Percentiles rank a stretch among this genome's conserved stretches.
phyloP scores from a whole-genome alignment of 2,888 invertebrate genomes.

The Mallateleia sp. region DNA sequence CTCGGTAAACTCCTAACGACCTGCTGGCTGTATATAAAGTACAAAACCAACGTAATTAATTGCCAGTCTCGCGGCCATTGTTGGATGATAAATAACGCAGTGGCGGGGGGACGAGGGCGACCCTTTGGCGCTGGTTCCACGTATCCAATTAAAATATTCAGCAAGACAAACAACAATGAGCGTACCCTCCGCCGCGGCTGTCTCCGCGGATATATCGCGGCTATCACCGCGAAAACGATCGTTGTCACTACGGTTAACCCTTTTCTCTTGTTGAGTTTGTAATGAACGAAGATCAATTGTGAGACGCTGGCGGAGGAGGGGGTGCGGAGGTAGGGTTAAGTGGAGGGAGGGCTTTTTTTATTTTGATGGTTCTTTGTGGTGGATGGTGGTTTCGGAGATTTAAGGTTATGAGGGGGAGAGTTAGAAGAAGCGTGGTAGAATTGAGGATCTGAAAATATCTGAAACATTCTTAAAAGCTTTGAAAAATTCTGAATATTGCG shows the following conservation, averaged over 20 bases:
- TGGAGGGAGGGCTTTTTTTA: too few relatives aligned
- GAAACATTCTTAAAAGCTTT: too few relatives aligned
- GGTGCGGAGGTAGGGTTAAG: too few relatives aligned
- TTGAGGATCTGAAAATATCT: too few relatives aligned
- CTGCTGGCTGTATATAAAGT: constrained; percentile 89
- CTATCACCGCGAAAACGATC: constrained; percentile 74
- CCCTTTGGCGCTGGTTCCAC: constrained; percentile 60
- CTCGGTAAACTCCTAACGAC: constrained; percentile 88
- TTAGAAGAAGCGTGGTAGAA: too few relatives aligned
- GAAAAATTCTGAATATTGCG: too few relatives aligned
- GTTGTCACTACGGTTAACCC: constrained; percentile 69
- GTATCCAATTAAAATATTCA: constrained; percentile 89
- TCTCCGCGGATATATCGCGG: constrained; percentile 69
- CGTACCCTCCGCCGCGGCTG: constrained; percentile 79
- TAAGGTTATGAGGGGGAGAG: too few relatives aligned
- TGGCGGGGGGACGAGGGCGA: constrained; percentile 68
- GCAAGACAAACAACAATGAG: constrained; percentile 89
- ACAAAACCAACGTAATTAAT: constrained; percentile 90
- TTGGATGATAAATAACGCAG: constrained; percentile 89
- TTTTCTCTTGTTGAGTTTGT: constrained; percentile 56
- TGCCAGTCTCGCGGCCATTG: constrained; percentile 89
- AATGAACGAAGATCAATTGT: constrained; percentile 64
- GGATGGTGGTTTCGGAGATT: too few relatives aligned
- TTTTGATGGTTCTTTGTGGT: too few relatives aligned
- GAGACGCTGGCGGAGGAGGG: too few relatives aligned